Conservation (phyloP, 2,113 vertebrate species). For the Silurus meridionalis region DNA sequence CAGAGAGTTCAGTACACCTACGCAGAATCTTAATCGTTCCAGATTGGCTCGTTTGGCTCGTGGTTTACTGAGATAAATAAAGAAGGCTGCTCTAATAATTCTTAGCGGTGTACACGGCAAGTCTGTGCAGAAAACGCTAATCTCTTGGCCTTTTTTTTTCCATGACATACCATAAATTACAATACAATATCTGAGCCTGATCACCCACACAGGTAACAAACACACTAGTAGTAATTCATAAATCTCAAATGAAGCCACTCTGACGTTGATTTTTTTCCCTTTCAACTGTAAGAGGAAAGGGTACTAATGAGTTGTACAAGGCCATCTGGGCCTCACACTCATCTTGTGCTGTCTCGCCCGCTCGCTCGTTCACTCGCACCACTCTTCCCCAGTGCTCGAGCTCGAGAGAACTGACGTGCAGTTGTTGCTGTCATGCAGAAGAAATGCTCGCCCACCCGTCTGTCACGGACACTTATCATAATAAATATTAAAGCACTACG, state of each 20-base stretch:
- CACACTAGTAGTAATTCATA: background rate
- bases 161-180: background rate
- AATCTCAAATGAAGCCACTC: background rate
- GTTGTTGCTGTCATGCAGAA: constrained; percentile 73
- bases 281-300: constrained; percentile 1
- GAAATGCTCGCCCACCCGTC: constrained; percentile 75
- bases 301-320: constrained; percentile 11
- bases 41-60: background rate
- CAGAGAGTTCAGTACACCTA: background rate
- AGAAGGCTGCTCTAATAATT: background rate
- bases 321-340: constrained; percentile 23
- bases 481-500: constrained; percentile 26
- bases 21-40: background rate
- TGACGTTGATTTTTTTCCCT: background rate
- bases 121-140: background rate
- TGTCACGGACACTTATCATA: constrained; percentile 71
- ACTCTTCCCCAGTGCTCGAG: constrained; percentile 64
- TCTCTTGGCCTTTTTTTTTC: background rate
- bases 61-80: background rate
- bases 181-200: background rate
- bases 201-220: constrained; percentile 1
- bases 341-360: constrained; percentile 57
- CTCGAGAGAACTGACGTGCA: constrained; percentile 63
- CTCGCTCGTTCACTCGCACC: constrained; percentile 69
- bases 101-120: background rate